Percentiles rank a stretch among this genome's conserved stretches.
Conservation (phyloP, 1,140 invertebrate species). For the Atopsyche davidsoni region DNA sequence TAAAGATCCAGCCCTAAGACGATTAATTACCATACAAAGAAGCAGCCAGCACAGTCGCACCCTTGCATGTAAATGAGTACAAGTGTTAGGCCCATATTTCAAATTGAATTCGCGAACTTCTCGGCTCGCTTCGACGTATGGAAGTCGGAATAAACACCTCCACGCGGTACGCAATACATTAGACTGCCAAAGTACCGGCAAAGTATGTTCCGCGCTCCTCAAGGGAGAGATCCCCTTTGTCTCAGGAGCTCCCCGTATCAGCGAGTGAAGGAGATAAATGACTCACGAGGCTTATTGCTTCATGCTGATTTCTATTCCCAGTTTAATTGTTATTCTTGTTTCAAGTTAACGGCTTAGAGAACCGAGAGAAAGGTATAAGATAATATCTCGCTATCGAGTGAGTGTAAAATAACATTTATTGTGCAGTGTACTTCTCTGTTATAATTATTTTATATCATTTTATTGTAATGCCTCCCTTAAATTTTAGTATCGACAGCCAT, state of each 20-base stretch:
- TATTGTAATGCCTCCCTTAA: too few species aligned
- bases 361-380: too few species aligned
- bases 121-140: conserved; percentile 13
- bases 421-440: too few species aligned
- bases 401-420: too few species aligned
- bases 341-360: conserved; percentile 23
- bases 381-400: too few species aligned
- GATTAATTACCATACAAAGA: too few species aligned
- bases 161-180: conserved; percentile 28
- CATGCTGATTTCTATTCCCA: conserved; percentile 30
- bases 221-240: conserved; percentile 29
- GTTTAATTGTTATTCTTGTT: conserved; percentile 31
- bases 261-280: conserved; percentile 29
- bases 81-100: neutral
- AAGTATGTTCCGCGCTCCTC: conserved; percentile 29
- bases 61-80: neutral
- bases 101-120: conserved; percentile 17
- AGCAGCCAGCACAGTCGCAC: neutral
- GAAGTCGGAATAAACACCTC: conserved; percentile 20
- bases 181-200: conserved; percentile 31
- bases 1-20: too few species aligned
- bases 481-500: too few species aligned
- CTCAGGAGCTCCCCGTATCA: conserved; percentile 16
- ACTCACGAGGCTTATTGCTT: conserved; percentile 28
- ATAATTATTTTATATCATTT: too few species aligned